Evolutionary conservation across 2,797 vertebrate genomes (phyloP).

Genomic region (Propithecus perrieri): DNA sequence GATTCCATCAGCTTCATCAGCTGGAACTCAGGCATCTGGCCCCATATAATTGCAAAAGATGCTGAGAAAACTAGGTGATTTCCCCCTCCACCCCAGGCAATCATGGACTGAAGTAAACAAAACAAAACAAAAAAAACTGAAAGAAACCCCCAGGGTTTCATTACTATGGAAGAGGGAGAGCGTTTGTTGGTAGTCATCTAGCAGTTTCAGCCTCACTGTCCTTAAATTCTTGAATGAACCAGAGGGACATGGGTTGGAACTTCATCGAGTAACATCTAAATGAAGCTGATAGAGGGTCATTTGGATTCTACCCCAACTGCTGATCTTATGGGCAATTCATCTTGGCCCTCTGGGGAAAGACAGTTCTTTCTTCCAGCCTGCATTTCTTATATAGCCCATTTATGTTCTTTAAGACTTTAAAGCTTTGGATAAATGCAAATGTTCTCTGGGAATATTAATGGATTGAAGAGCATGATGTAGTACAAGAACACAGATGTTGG

Average conservation of each 20-base stretch:
- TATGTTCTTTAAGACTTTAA: not conserved
- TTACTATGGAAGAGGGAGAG: not conserved
- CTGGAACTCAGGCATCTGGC: not conserved
- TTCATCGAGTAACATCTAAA: not conserved
- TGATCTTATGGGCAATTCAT: not conserved
- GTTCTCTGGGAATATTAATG: not conserved
- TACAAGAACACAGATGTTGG: not conserved
- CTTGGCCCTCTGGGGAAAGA: not conserved
- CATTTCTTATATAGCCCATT: not conserved
- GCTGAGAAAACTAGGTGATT: not conserved
- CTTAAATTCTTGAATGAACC: not conserved
- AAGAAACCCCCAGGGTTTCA: not conserved
- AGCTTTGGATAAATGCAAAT: conserved; percentile 2
- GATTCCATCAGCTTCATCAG: not conserved
- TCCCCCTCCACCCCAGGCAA: not conserved
- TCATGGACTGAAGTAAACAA: not conserved
- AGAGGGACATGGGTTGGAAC: not conserved
- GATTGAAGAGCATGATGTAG: not conserved
- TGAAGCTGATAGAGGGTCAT: not conserved
- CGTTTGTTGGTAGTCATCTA: not conserved
- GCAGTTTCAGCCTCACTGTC: not conserved
- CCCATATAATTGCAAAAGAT: not conserved
- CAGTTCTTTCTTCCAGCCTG: not conserved
- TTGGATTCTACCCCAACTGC: not conserved
- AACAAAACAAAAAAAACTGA: not conserved